A percentile compares a stretch with the other conserved stretches of the same genome.
Evolutionary conservation across 2,888 invertebrate genomes (phyloP).

Genomic region (Camponotus fellah): DNA sequence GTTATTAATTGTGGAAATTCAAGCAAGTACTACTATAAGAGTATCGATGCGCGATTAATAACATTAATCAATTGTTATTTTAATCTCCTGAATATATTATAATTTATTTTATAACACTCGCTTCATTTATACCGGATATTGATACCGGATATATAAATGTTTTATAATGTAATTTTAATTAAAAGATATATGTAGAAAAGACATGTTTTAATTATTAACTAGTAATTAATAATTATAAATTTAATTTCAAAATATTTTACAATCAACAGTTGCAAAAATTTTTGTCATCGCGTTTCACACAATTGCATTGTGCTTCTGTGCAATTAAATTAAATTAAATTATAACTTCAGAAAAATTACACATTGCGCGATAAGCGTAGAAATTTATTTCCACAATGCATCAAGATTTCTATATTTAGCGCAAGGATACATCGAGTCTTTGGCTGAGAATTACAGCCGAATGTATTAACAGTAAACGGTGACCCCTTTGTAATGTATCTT

Average conservation of each 20-base stretch:
- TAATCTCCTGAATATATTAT: not conserved
- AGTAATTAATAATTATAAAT: not conserved
- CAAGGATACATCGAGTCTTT: slow-evolving; percentile 45
- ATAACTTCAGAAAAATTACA: not conserved
- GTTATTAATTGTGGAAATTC: not conserved
- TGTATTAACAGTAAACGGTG: slow-evolving; percentile 46
- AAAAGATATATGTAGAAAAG: too few species aligned
- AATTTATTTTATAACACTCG: not conserved
- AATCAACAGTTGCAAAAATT: not conserved
- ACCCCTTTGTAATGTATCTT: slow-evolving; percentile 51
- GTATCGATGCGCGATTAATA: not conserved
- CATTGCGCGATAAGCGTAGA: slow-evolving; percentile 4
- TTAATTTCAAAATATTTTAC: not conserved
- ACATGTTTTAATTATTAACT: not conserved
- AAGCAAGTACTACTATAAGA: not conserved
- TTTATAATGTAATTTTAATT: not conserved
- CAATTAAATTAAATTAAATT: not conserved
- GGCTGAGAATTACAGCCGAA: not conserved
- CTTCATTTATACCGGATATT: not conserved
- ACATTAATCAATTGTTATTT: not conserved
- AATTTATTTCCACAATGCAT: slow-evolving; percentile 35
- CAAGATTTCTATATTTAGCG: slow-evolving; percentile 53
- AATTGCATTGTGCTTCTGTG: not conserved
- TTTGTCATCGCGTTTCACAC: not conserved
- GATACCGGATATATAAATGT: not conserved